These are phyloP conservation scores for Papilio helenus DNA, from an alignment of 1,140 invertebrate genomes.

Conservation along the genomic window DNA sequence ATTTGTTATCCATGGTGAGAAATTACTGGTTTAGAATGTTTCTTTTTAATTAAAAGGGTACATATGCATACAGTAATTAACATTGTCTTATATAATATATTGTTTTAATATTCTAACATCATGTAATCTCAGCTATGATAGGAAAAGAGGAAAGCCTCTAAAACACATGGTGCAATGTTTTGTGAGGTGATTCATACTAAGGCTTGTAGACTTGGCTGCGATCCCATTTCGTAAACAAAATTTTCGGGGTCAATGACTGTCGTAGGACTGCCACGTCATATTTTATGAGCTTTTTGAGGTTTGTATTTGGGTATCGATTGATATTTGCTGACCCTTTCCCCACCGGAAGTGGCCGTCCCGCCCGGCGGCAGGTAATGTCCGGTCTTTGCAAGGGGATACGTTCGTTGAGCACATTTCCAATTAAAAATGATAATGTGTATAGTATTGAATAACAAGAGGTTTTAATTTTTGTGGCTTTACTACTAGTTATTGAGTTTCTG, in stretches of 20 bases:
- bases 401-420: constrained; percentile 38
- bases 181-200: background rate
- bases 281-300: constrained; percentile 48
- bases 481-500: background rate
- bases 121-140: background rate
- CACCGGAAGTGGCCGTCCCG: constrained; percentile 55
- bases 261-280: constrained; percentile 40
- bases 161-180: background rate
- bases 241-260: constrained; percentile 47
- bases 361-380: constrained; percentile 40
- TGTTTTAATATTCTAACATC: no score
- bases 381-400: constrained; percentile 44
- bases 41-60: no score
- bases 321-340: constrained; percentile 54
- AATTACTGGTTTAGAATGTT: background rate
- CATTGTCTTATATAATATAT: no score
- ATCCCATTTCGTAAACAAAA: background rate
- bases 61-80: no score
- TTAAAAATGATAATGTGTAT: constrained; percentile 40
- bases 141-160: background rate
- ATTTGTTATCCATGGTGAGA: background rate
- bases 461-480: constrained; percentile 23
- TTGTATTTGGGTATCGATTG: constrained; percentile 53
- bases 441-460: constrained; percentile 37
- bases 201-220: background rate